Evolutionary conservation across 2,113 vertebrate genomes (phyloP).

Genomic region (Gallinago jamesoni): DNA sequence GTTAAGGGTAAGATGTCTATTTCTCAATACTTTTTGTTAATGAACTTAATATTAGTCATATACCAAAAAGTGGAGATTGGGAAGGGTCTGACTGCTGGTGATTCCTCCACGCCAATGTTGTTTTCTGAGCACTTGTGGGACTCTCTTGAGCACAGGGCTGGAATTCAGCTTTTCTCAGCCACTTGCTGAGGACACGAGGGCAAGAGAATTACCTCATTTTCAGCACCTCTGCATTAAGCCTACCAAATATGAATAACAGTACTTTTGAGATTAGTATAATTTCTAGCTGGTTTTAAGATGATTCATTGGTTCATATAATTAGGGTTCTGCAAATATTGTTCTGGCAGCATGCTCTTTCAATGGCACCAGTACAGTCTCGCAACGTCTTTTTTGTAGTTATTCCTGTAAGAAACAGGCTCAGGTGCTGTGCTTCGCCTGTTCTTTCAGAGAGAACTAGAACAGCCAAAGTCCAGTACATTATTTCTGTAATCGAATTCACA

Average conservation of each 20-base stretch:
- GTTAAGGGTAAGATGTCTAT: neutral
- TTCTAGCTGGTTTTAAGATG: neutral
- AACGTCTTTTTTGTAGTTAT: neutral
- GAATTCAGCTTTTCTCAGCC: neutral
- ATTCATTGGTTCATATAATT: neutral
- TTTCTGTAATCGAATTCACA: neutral
- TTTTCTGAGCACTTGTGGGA: neutral
- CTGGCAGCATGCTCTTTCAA: neutral
- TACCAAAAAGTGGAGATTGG: neutral
- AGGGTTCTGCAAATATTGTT: neutral
- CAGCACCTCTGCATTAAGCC: neutral
- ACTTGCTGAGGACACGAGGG: neutral
- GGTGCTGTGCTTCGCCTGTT: neutral
- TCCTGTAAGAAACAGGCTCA: neutral
- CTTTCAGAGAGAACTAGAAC: neutral
- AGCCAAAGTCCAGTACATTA: rapidly evolving
- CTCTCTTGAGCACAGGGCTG: neutral
- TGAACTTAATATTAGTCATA: neutral
- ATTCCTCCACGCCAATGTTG: rapidly evolving
- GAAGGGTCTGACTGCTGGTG: neutral
- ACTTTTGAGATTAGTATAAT: neutral
- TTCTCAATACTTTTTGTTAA: neutral
- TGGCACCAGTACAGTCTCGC: neutral
- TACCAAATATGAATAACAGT: neutral
- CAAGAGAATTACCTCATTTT: neutral